These are phyloP conservation scores for Dicrostonyx torquatus DNA, from an alignment of 2,797 vertebrate species.

Conservation along the genomic window DNA sequence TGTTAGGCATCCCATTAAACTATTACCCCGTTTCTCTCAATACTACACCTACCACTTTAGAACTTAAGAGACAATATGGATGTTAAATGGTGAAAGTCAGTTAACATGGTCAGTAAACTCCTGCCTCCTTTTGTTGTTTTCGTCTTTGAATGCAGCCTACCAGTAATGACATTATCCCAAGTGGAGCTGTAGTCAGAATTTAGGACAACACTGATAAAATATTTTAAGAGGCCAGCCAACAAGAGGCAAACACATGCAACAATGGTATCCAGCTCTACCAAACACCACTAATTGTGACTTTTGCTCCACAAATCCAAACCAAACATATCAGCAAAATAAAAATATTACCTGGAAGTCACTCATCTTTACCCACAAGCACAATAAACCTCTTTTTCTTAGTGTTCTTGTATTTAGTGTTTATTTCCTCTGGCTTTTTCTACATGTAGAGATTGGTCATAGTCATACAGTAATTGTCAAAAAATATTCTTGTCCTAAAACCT, in stretches of 20 bases:
- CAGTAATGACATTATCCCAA: not conserved
- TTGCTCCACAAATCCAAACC: conserved; percentile 5
- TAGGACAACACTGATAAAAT: not conserved
- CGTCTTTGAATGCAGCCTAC: not conserved
- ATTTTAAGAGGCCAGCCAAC: not conserved
- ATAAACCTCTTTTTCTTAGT: not conserved
- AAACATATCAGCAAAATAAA: conserved; percentile 8
- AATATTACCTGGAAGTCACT: not conserved
- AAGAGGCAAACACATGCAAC: not conserved
- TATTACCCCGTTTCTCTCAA: conserved; percentile 28
- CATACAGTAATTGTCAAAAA: conserved; percentile 29
- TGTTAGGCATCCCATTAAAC: conserved; percentile 54
- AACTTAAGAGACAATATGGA: conserved; percentile 59
- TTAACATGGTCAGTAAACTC: not conserved
- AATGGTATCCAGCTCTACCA: not conserved
- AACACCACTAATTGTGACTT: not conserved
- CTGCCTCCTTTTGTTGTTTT: not conserved
- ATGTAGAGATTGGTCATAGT: conserved; percentile 6
- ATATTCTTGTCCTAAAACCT: not conserved
- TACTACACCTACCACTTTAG: not conserved
- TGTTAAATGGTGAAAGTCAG: conserved; percentile 35
- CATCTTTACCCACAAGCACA: not conserved
- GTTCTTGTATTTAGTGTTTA: not conserved
- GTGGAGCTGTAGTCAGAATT: not conserved
- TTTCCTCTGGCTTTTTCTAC: conserved; percentile 16